These are phyloP conservation scores for Variabilichromis moorii DNA, from an alignment of 2,113 vertebrate species.

Conservation along the genomic window DNA sequence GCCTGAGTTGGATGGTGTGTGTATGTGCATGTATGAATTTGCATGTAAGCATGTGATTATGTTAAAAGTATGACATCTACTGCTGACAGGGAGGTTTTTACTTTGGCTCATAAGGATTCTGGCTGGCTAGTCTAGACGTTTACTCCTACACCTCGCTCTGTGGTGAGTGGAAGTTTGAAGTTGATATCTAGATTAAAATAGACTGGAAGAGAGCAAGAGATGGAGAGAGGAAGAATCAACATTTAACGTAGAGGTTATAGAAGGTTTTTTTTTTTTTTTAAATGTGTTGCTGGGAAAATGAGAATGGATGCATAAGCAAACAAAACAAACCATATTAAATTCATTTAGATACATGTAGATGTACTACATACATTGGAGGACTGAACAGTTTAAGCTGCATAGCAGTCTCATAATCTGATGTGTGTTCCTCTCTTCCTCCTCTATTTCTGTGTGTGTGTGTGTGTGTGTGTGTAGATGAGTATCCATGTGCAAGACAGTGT, in stretches of 20 bases:
- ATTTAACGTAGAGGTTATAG: neutral
- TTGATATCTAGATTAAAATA: neutral
- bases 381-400: neutral
- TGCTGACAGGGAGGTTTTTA: slow-evolving; percentile 25
- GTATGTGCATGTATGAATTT: neutral
- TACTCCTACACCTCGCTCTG: neutral
- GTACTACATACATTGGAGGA: neutral
- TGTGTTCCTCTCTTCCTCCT: neutral
- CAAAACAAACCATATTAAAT: neutral
- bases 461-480: neutral
- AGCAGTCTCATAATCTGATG: neutral
- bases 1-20: neutral
- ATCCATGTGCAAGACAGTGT: slow-evolving; percentile 24
- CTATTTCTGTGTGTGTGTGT: neutral
- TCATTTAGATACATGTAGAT: neutral
- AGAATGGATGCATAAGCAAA: neutral
- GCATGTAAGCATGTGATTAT: neutral
- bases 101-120: neutral
- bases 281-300: neutral
- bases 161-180: neutral
- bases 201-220: neutral
- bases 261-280: accelerated
- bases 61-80: neutral
- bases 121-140: slow-evolving; percentile 30
- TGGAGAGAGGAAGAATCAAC: neutral